These are phyloP conservation scores for Eremophila alpestris DNA, from an alignment of 2,797 vertebrate species.

Conservation along the genomic window DNA sequence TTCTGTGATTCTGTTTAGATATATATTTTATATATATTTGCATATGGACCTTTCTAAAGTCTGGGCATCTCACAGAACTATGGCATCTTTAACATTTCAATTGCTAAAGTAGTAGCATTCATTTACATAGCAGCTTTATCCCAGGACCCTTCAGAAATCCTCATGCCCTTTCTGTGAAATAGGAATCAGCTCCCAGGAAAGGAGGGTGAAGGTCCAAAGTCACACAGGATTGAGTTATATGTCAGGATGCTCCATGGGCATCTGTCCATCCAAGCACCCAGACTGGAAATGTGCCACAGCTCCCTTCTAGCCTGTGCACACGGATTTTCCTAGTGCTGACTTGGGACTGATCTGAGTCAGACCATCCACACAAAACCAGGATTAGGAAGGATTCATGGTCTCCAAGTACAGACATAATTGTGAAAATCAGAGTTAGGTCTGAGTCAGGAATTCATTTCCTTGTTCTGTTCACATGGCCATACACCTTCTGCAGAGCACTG, in stretches of 20 bases:
- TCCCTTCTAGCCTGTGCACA: background rate
- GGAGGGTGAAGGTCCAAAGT: background rate
- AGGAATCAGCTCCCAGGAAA: background rate
- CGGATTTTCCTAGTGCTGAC: background rate
- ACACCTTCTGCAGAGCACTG: background rate
- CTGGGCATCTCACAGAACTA: background rate
- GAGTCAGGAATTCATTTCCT: background rate
- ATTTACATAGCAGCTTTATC: background rate
- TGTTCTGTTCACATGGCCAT: background rate
- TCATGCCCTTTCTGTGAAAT: background rate
- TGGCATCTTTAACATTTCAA: background rate
- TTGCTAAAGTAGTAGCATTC: background rate
- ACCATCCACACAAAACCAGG: background rate
- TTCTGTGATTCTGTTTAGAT: background rate
- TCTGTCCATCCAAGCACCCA: background rate
- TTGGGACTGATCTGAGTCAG: background rate
- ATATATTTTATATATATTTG: background rate
- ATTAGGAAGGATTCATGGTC: background rate
- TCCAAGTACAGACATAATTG: background rate
- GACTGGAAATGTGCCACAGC: background rate
- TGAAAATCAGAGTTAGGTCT: background rate
- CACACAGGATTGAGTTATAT: background rate
- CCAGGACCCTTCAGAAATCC: background rate
- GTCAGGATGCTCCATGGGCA: fast-evolving
- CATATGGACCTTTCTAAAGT: background rate